Percentiles rank a stretch among this genome's conserved stretches.
phyloP scores from a whole-genome alignment of 2,888 invertebrate species.

The Reticulitermes lucifugus region DNA sequence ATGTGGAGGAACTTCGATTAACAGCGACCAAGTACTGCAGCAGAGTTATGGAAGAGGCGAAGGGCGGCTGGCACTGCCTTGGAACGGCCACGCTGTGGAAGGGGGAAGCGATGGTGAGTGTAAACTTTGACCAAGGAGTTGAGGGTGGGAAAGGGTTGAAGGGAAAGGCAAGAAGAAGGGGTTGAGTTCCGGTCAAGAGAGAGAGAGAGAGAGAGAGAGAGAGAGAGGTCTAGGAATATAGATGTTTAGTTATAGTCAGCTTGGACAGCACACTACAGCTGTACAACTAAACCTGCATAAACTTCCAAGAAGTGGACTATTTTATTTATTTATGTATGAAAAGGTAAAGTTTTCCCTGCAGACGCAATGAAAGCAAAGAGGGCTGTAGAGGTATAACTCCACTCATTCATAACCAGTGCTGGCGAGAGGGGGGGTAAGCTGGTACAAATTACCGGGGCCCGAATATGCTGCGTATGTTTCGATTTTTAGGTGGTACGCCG shows the following conservation, averaged over 20 bases:
- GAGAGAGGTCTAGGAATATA: constrained; percentile 32
- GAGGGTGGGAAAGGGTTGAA: constrained; percentile 8
- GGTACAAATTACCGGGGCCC: too few relatives aligned
- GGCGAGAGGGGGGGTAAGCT: too few relatives aligned
- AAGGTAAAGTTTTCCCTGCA: too few relatives aligned
- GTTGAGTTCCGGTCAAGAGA: neutral
- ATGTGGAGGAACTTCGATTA: constrained; percentile 29
- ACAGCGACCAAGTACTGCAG: neutral
- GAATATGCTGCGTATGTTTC: too few relatives aligned
- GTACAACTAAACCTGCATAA: neutral
- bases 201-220: neutral
- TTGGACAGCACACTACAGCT: neutral
- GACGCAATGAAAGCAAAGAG: too few relatives aligned
- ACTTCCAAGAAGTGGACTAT: neutral
- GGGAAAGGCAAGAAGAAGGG: neutral
- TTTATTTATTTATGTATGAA: too few relatives aligned
- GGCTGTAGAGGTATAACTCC: too few relatives aligned
- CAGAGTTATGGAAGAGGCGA: constrained; percentile 1
- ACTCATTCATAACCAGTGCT: too few relatives aligned
- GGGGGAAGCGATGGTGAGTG: constrained; percentile 31
- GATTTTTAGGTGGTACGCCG: too few relatives aligned
- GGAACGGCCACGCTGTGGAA: neutral
- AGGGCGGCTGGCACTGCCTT: too few relatives aligned
- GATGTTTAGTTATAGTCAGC: constrained; percentile 30
- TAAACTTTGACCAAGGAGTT: constrained; percentile 51